Base-by-base conservation (phyloP, 2,888 invertebrate species). In the Atrina japonica region DNA sequence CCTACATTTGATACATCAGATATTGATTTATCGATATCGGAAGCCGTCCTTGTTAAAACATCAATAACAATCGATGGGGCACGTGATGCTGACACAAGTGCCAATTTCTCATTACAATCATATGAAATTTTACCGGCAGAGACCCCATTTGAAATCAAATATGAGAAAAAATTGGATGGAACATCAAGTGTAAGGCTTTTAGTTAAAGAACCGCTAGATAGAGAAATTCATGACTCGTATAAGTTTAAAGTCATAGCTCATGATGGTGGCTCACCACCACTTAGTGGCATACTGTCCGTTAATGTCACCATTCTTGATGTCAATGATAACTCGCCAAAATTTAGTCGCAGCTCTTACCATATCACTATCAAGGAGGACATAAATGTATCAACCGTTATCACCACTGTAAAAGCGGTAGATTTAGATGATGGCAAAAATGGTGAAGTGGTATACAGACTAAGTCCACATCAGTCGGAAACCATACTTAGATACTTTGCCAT, bases 341-440 rank as follows among this genome's bases (percentile, higher is more conserved):
- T 83, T 64, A 66, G 65, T 6, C 23, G 71, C 43, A 11, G 74
- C 2, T 61, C 70, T 2, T 80, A 81, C 56, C 68, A 77, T 52
- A 70, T 82, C 45, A 76, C 70, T 23, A 76, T 81, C 3, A 75
- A 73, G 11, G 82, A 82, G 49, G 78, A 80, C 55, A 74, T 77
- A n/a, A 66, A 66, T 11, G 60, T 75, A 6, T 73, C 65, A 18
- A 70, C 73, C n/a, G 73, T 77, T 11, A 77, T 80, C 16, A 35
- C 71, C 9, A 75, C 52, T 18, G 94, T 98, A 0, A 93, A 94
- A 16, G 97, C 98, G 0, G 93, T 93, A 9, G 98, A 98, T 88
- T 93, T 93, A 35, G 98, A 98, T 86, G 93, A 94, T 78, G 97
- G 96, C 3, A 93, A 93, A 11, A 97, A 97, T 87, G 94, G 91